Conservation (phyloP, 37 sponge, comb jelly and placozoan species). For the Mnemiopsis leidyi region DNA sequence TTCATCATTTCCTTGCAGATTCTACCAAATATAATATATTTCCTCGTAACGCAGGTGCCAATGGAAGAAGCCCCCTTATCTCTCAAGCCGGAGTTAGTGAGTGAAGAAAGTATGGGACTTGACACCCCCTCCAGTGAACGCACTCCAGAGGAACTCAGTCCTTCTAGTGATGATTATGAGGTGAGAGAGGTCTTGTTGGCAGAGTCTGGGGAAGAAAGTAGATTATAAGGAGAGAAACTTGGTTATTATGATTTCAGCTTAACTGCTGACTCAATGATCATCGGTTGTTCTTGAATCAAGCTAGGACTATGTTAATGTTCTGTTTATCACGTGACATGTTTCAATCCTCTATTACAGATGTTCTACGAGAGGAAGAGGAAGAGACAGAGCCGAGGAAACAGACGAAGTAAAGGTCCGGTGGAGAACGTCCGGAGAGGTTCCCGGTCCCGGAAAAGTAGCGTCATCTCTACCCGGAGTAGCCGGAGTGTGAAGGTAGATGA, state of each 20-base stretch:
- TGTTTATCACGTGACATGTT: too few relatives aligned
- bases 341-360: too few relatives aligned
- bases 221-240: too few relatives aligned
- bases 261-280: too few relatives aligned
- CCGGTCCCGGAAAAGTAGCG: constrained; percentile 14
- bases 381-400: constrained; percentile 52
- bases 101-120: neutral
- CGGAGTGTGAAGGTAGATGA: constrained; percentile 5
- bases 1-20: too few relatives aligned
- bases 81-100: constrained; percentile 11
- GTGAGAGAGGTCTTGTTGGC: neutral
- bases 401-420: constrained; percentile 12
- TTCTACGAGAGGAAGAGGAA: constrained; percentile 43
- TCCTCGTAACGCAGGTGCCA: too few relatives aligned
- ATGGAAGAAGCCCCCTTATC: neutral
- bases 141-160: constrained; percentile 50
- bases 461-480: constrained; percentile 28
- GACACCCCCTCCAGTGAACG: constrained; percentile 42
- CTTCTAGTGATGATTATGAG: constrained; percentile 64
- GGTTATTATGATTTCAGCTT: too few relatives aligned
- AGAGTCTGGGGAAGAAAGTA: neutral
- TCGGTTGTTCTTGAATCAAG: too few relatives aligned
- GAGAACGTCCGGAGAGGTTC: constrained; percentile 49
- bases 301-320: too few relatives aligned
- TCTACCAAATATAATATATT: too few relatives aligned